phyloP scores from a whole-genome alignment of 2,797 vertebrate species.

The Pitangus sulphuratus region DNA sequence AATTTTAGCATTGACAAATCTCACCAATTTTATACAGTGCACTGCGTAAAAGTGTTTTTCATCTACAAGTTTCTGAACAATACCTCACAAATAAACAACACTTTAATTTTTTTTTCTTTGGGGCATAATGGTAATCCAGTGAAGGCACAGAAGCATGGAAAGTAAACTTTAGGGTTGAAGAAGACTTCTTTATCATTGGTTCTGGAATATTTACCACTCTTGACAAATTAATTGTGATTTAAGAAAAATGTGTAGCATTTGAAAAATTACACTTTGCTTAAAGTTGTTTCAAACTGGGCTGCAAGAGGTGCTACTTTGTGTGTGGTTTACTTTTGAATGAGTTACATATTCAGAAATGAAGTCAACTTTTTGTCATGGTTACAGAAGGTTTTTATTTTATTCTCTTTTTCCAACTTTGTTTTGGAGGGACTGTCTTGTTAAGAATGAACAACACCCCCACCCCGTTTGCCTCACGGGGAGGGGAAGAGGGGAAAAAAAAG shows the following conservation, averaged over 20 bases:
- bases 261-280: background rate
- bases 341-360: background rate
- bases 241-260: background rate
- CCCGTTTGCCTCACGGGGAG: too few species aligned
- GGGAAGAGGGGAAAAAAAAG: too few species aligned
- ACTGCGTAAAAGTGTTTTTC: too few species aligned
- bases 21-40: too few species aligned
- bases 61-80: too few species aligned
- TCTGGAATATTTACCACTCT: background rate
- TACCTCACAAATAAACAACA: background rate
- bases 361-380: background rate
- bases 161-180: background rate
- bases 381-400: too few species aligned
- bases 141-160: background rate
- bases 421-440: too few species aligned
- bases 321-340: background rate
- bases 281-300: background rate
- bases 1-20: background rate
- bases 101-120: background rate
- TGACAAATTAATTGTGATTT: background rate
- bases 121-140: background rate
- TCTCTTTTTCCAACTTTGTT: too few species aligned
- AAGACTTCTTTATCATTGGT: background rate
- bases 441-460: too few species aligned
- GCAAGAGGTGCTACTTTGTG: background rate